Percentiles rank a stretch among this genome's conserved stretches.
These are phyloP conservation scores for Holotrichia oblita DNA, from an alignment of 1,140 invertebrate species.

Conservation along the genomic window DNA sequence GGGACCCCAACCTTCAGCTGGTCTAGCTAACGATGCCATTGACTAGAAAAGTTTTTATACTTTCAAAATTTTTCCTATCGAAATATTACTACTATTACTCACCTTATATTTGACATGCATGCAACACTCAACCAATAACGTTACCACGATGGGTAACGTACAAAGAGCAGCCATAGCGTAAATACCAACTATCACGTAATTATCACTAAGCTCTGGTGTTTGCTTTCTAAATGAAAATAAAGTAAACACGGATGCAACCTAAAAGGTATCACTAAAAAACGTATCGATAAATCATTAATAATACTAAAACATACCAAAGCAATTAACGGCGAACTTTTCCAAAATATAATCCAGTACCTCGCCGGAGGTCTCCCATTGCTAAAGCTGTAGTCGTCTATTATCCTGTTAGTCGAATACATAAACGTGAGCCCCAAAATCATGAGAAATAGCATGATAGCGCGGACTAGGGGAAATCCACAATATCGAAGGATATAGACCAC, in stretches of 20 bases:
- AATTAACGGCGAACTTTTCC: neutral
- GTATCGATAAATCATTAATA: neutral
- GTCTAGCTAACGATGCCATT: neutral
- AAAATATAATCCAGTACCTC: neutral
- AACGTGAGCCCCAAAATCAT: neutral
- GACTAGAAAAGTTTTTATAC: neutral
- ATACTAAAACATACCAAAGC: neutral
- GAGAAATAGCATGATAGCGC: neutral
- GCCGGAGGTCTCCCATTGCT: neutral
- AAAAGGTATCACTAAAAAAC: neutral
- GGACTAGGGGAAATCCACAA: neutral
- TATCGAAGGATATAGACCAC: neutral
- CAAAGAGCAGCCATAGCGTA: neutral
- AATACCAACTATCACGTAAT: neutral
- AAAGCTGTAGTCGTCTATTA: constrained; percentile 10
- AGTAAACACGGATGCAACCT: neutral
- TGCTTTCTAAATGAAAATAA: neutral
- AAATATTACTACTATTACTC: constrained; percentile 39
- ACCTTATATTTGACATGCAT: constrained; percentile 41
- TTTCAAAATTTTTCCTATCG: neutral
- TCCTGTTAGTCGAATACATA: neutral
- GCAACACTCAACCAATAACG: neutral
- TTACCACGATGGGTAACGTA: neutral
- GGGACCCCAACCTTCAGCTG: constrained; percentile 10
- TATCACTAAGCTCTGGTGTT: too few species aligned